Evolutionary conservation across 2,888 invertebrate genomes (phyloP).

Genomic region (Dryobotodes eremita): DNA sequence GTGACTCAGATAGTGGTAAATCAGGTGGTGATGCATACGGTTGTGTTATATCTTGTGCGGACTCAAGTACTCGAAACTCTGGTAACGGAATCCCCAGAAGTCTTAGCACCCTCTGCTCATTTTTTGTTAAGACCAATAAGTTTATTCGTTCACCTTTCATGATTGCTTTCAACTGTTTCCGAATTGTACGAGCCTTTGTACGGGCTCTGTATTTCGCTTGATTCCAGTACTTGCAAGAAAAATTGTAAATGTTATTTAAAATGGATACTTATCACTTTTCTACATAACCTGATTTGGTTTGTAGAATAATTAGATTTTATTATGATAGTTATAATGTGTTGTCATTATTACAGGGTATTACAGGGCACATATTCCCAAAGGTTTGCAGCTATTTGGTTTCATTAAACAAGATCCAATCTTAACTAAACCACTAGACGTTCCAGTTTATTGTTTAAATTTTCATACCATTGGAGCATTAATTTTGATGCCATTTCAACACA

Average conservation of each 20-base stretch:
- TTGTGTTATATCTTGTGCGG: not conserved
- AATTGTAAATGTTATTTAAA: not conserved
- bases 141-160: slow-evolving; percentile 15
- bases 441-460: not conserved
- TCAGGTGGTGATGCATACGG: not conserved
- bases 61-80: slow-evolving; percentile 5
- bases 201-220: slow-evolving; percentile 21
- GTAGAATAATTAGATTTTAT: not conserved
- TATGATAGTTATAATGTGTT: not conserved
- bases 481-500: not conserved
- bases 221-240: slow-evolving; percentile 21
- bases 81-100: slow-evolving; percentile 22
- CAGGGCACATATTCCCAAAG: too few species aligned
- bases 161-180: slow-evolving; percentile 29
- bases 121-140: slow-evolving; percentile 13
- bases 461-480: not conserved
- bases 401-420: not conserved
- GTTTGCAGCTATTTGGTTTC: not conserved
- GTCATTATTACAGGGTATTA: too few species aligned
- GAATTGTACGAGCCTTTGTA: slow-evolving; percentile 2
- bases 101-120: slow-evolving; percentile 13
- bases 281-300: not conserved
- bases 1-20: not conserved
- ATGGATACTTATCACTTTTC: not conserved
- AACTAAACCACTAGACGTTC: not conserved